Evolutionary conservation across 2,888 invertebrate genomes (phyloP).

Genomic region (Linyphia triangularis): DNA sequence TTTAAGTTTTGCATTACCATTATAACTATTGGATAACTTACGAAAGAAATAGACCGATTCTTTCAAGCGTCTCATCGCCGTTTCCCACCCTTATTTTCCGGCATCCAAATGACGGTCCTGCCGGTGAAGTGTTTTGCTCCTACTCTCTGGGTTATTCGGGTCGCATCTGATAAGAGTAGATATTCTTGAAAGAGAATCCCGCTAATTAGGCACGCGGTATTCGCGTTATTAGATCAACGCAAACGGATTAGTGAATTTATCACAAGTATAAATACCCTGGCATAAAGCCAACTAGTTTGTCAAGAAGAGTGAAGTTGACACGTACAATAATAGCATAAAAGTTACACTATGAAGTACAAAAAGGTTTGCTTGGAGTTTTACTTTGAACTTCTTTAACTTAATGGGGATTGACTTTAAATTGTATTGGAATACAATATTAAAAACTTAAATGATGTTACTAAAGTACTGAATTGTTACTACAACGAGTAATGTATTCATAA

Average conservation of each 20-base stretch:
- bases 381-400: too few relatives aligned
- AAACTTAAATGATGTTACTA: too few relatives aligned
- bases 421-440: too few relatives aligned
- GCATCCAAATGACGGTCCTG: not conserved
- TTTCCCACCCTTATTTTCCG: not conserved
- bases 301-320: not conserved
- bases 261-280: constrained; percentile 8
- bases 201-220: constrained; percentile 40
- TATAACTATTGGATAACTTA: too few relatives aligned
- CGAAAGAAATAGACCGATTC: not conserved
- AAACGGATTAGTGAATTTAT: not conserved
- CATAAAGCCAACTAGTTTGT: not conserved
- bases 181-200: not conserved
- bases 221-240: constrained; percentile 45
- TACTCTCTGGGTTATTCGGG: not conserved
- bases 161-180: not conserved
- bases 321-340: too few relatives aligned
- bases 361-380: too few relatives aligned
- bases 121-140: not conserved
- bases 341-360: too few relatives aligned
- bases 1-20: too few relatives aligned
- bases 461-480: too few relatives aligned
- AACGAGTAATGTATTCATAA: too few relatives aligned
- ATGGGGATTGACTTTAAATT: too few relatives aligned
- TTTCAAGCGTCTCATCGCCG: not conserved